A percentile compares a stretch with the other conserved stretches of the same genome.
Conservation (phyloP, 2,888 invertebrate species). For the Himalopsyche tibetana region DNA sequence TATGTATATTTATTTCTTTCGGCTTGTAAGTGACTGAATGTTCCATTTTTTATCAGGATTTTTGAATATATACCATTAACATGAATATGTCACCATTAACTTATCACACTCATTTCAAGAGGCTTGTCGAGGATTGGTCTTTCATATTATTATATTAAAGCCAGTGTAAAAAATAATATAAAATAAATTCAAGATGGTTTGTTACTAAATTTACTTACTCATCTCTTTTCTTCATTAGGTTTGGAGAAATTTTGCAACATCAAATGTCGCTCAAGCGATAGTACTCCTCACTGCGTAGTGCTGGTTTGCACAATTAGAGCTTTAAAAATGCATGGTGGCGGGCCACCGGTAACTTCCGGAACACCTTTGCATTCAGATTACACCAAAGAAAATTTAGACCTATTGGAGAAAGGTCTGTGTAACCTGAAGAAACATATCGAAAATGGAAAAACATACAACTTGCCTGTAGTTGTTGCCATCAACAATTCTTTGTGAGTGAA, state of each 20-base stretch:
- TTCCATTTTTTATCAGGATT: too few relatives aligned
- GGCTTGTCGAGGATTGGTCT: too few relatives aligned
- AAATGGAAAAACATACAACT: conserved; percentile 91
- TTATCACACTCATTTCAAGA: too few relatives aligned
- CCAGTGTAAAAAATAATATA: not conserved
- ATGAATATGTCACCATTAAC: too few relatives aligned
- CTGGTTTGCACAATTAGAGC: conserved; percentile 96
- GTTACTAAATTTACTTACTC: not conserved
- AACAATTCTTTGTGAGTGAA: conserved; percentile 87
- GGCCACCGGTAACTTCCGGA: conserved; percentile 91
- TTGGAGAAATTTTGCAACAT: conserved; percentile 99
- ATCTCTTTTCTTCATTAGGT: conserved; percentile 72
- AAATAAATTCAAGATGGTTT: not conserved
- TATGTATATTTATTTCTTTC: too few relatives aligned
- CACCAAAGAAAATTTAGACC: conserved; percentile 89
- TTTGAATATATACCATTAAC: too few relatives aligned
- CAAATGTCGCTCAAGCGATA: conserved; percentile 93
- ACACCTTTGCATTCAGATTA: conserved; percentile 91
- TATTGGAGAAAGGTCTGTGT: conserved; percentile 90
- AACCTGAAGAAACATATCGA: conserved; percentile 96
- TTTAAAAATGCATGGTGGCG: conserved; percentile 99
- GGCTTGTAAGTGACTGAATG: too few relatives aligned
- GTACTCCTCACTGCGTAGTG: conserved; percentile 91
- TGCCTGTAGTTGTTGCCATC: conserved; percentile 96
- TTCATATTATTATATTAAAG: not conserved